These are phyloP conservation scores for Cylindroiulus punctatus DNA, from an alignment of 2,888 invertebrate species.

Conservation along the genomic window DNA sequence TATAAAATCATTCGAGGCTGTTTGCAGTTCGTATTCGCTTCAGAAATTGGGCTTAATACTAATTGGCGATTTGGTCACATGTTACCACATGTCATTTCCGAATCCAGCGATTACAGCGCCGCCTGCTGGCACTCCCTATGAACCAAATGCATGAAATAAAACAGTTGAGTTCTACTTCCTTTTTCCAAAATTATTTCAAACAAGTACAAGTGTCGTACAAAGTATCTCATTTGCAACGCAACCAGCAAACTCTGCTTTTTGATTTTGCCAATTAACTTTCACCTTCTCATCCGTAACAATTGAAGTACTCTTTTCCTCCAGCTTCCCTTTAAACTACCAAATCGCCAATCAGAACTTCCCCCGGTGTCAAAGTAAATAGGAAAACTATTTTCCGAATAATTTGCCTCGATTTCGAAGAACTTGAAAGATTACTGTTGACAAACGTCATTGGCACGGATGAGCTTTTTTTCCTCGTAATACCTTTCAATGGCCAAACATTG, in stretches of 20 bases:
- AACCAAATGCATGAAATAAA: too few species aligned
- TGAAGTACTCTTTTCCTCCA: neutral
- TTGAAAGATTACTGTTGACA: neutral
- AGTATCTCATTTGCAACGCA: too few species aligned
- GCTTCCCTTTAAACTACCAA: neutral
- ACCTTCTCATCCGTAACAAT: neutral
- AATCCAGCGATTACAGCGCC: too few species aligned
- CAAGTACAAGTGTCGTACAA: too few species aligned
- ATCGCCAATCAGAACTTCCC: neutral
- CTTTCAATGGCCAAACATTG: neutral
- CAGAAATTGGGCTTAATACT: too few species aligned
- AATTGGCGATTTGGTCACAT: too few species aligned
- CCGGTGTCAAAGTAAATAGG: neutral
- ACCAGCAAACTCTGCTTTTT: neutral
- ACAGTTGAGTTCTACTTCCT: too few species aligned
- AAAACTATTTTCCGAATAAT: neutral
- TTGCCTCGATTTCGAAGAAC: neutral
- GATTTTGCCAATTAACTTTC: neutral
- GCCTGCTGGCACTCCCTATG: too few species aligned
- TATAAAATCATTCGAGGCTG: too few species aligned
- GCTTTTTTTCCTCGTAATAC: neutral
- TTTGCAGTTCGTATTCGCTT: too few species aligned
- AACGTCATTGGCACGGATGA: conserved; percentile 5
- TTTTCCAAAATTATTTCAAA: too few species aligned
- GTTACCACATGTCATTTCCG: too few species aligned